Percentiles rank a stretch among this genome's conserved stretches.
phyloP scores from a whole-genome alignment of 2,888 invertebrate species.

The Ectemnius continuus region DNA sequence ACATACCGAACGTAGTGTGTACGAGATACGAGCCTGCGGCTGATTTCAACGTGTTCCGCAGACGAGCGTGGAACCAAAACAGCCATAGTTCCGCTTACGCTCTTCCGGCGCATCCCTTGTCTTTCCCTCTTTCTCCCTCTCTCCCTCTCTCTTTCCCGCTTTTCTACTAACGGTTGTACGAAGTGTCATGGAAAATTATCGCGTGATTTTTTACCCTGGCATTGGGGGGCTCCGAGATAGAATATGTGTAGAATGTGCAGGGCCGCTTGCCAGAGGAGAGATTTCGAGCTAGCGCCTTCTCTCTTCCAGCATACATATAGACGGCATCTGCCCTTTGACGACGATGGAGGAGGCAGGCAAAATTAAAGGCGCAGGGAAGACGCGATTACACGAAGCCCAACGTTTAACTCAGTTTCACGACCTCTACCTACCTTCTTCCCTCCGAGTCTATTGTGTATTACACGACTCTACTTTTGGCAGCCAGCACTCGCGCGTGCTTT shows the following conservation, averaged over 20 bases:
- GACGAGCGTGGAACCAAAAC: constrained; percentile 63
- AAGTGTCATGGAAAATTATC: constrained; percentile 25
- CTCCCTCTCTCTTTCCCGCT: no score
- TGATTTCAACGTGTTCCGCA: constrained; percentile 70
- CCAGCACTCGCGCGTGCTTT: background rate
- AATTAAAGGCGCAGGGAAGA: background rate
- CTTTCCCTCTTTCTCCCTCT: no score
- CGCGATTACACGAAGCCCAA: background rate
- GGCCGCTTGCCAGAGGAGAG: background rate
- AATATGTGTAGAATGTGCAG: background rate
- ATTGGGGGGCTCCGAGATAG: background rate
- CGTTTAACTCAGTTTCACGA: constrained; percentile 3
- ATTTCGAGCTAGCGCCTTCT: background rate
- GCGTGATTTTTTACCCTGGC: constrained; percentile 2
- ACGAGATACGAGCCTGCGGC: constrained; percentile 56
- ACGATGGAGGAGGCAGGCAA: background rate
- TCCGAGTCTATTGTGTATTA: background rate
- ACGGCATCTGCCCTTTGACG: background rate
- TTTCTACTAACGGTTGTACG: background rate
- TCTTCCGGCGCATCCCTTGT: background rate
- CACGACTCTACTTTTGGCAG: background rate
- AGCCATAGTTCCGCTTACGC: constrained; percentile 17
- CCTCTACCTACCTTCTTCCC: background rate
- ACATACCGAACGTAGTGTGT: constrained; percentile 50
- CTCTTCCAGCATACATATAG: background rate